Percentiles rank a stretch among this genome's conserved stretches.
phyloP scores from a whole-genome alignment of 37 sponge, comb jelly and placozoan genomes.

The Petrosia ficiformis region DNA sequence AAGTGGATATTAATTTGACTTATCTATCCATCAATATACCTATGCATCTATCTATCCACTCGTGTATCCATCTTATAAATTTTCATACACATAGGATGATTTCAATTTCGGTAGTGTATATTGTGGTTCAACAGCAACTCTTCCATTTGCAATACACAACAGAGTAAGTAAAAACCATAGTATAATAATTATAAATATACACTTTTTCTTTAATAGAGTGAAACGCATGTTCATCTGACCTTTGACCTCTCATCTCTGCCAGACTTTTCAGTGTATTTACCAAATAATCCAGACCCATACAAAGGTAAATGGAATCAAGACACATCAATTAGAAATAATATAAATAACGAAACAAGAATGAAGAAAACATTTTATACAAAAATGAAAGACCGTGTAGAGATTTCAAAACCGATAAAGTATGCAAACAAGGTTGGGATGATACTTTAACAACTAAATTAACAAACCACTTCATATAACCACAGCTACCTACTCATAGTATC shows the following conservation, averaged over 20 bases:
- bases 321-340: too few relatives aligned
- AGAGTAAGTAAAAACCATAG: conserved; percentile 16
- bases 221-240: conserved; percentile 26
- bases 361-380: too few relatives aligned
- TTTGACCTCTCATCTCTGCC: conserved; percentile 55
- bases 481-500: not conserved
- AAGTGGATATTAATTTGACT: not conserved
- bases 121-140: conserved; percentile 50
- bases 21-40: too few relatives aligned
- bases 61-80: too few relatives aligned
- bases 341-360: too few relatives aligned
- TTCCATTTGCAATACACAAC: conserved; percentile 61
- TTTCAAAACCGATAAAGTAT: too few relatives aligned
- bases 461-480: too few relatives aligned
- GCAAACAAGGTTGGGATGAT: too few relatives aligned
- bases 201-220: conserved; percentile 11
- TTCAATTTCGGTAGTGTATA: conserved; percentile 80
- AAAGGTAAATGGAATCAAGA: too few relatives aligned
- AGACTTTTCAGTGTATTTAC: conserved; percentile 52
- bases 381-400: too few relatives aligned
- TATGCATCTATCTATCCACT: not conserved
- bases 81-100: conserved; percentile 39
- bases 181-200: not conserved
- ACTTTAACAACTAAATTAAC: too few relatives aligned
- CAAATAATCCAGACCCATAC: conserved; percentile 10